Conservation (phyloP, 1,140 invertebrate species). For the Drosophila quadrilineata region DNA sequence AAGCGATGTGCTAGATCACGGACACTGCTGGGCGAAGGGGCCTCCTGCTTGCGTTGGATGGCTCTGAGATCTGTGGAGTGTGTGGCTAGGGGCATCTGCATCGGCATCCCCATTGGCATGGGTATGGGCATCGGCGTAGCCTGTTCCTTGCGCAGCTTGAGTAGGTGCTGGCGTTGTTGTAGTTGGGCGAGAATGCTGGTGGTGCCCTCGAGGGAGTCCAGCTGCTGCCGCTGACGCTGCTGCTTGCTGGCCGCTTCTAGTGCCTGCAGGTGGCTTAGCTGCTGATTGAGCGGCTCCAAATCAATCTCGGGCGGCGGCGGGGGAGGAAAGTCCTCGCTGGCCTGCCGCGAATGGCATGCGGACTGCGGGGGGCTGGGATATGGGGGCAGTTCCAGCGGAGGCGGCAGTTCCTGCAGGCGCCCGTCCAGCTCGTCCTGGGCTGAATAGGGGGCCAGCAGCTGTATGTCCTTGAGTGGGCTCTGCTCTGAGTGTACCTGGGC, state of each 20-base stretch:
- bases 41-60: constrained; percentile 80
- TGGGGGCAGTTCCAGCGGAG: constrained; percentile 85
- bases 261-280: constrained; percentile 82
- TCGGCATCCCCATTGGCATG: constrained; percentile 5
- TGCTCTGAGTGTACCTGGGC: constrained; percentile 92
- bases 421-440: constrained; percentile 10
- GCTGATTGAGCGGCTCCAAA: constrained; percentile 83
- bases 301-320: constrained; percentile 91
- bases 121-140: constrained; percentile 44
- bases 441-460: constrained; percentile 65
- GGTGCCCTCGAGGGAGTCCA: constrained; percentile 69
- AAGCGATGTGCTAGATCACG: constrained; percentile 92
- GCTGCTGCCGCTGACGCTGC: constrained; percentile 66
- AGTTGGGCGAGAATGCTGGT: constrained; percentile 87
- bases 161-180: constrained; percentile 83
- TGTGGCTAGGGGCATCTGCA: no score
- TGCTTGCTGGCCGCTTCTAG: constrained; percentile 73
- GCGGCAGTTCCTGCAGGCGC: not conserved
- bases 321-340: constrained; percentile 94
- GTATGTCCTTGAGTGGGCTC: constrained; percentile 84
- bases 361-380: constrained; percentile 90
- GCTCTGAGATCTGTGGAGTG: constrained; percentile 86
- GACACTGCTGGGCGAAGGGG: constrained; percentile 81
- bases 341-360: constrained; percentile 89
- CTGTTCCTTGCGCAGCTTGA: constrained; percentile 87